These are phyloP conservation scores for Cremastobaeus sp. DNA, from an alignment of 2,888 invertebrate genomes.

Conservation along the genomic window DNA sequence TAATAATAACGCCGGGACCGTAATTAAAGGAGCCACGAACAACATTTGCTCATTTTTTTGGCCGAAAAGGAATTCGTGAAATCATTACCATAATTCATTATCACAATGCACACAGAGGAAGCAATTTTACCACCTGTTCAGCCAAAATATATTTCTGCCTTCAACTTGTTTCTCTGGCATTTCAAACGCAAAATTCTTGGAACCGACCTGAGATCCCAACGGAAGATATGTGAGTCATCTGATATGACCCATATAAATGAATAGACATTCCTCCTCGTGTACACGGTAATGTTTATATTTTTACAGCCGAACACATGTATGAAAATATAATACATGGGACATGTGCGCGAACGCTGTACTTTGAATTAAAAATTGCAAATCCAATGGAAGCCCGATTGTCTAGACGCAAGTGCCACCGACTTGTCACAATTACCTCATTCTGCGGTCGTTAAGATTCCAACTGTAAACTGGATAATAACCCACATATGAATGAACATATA, in stretches of 20 bases:
- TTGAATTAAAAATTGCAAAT: background rate
- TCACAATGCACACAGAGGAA: background rate
- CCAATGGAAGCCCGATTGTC: too few relatives aligned
- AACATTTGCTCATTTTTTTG: too few relatives aligned
- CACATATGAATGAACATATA: background rate
- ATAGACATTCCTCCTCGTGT: too few relatives aligned
- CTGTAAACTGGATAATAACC: background rate
- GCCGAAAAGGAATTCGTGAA: too few relatives aligned
- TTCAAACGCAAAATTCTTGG: constrained; percentile 25
- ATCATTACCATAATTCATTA: too few relatives aligned
- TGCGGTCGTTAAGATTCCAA: constrained; percentile 11
- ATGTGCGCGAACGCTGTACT: too few relatives aligned
- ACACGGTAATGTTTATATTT: too few relatives aligned
- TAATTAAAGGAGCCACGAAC: too few relatives aligned
- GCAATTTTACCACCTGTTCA: constrained; percentile 7
- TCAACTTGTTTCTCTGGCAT: too few relatives aligned
- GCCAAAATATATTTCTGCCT: background rate
- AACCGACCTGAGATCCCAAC: constrained; percentile 26
- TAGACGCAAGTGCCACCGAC: background rate
- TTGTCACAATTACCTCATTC: constrained; percentile 29
- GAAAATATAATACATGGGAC: too few relatives aligned
- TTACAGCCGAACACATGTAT: too few relatives aligned
- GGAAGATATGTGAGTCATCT: constrained; percentile 34
- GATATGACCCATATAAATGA: constrained; percentile 39
- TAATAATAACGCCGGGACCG: too few relatives aligned